phyloP scores from a whole-genome alignment of 2,888 invertebrate species.

The Gastracanthus pulcherrimus region DNA sequence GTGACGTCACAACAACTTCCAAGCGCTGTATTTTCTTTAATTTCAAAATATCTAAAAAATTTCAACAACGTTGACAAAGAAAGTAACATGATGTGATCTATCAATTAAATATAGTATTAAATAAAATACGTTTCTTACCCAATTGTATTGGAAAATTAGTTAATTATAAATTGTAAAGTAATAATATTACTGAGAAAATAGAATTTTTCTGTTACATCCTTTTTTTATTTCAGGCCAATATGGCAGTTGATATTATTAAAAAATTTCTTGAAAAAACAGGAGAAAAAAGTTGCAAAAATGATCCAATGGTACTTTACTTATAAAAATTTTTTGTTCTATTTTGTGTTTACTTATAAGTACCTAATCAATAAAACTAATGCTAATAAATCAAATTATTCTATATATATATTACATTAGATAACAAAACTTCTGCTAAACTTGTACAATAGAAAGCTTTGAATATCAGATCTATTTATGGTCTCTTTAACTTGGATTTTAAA shows the following conservation, averaged over 20 bases:
- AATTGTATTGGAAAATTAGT: no score
- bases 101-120: neutral
- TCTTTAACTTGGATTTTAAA: conserved; percentile 24
- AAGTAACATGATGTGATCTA: neutral
- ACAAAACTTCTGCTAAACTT: neutral
- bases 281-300: no score
- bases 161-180: no score
- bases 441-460: neutral
- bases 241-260: neutral
- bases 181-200: no score
- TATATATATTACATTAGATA: neutral
- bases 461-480: conserved; percentile 25
- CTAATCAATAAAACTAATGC: neutral
- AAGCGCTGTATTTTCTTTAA: no score
- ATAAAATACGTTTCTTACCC: neutral
- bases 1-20: no score
- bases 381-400: neutral
- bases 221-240: conserved; percentile 7
- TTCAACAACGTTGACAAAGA: no score
- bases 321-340: neutral
- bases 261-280: neutral
- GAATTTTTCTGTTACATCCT: no score
- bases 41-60: no score
- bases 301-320: no score
- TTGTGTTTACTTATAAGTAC: neutral